These are phyloP conservation scores for Ditula angustiorana DNA, from an alignment of 2,888 invertebrate species.

Conservation along the genomic window DNA sequence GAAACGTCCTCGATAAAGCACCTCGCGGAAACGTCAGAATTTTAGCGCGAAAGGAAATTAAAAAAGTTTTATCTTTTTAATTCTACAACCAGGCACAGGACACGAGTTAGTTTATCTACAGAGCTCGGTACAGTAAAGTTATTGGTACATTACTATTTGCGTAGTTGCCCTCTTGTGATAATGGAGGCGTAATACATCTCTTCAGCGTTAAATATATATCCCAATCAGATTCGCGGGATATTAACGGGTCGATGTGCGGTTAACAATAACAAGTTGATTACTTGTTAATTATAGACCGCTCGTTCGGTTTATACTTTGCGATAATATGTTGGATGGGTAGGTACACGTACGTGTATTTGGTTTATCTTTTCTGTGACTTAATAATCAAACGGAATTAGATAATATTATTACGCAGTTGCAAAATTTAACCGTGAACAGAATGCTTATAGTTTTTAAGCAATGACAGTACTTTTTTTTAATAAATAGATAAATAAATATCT, in stretches of 20 bases:
- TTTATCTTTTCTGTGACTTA: not conserved
- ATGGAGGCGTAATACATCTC: constrained; percentile 44
- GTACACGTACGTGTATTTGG: not conserved
- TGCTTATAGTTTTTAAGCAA: too few species aligned
- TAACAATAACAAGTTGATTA: constrained; percentile 33
- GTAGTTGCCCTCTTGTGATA: constrained; percentile 68
- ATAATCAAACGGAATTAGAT: not conserved
- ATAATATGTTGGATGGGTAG: constrained; percentile 2
- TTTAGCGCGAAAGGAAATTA: constrained; percentile 13
- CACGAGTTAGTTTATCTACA: constrained; percentile 57
- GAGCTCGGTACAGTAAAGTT: constrained; percentile 52
- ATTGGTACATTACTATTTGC: constrained; percentile 61
- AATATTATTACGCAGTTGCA: not conserved
- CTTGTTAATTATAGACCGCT: constrained; percentile 14
- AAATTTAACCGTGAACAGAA: not conserved
- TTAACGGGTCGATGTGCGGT: constrained; percentile 33
- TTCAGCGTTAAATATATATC: constrained; percentile 35
- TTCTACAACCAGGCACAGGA: constrained; percentile 40
- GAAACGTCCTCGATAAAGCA: constrained; percentile 7
- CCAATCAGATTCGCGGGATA: constrained; percentile 35
- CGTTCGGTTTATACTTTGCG: constrained; percentile 5
- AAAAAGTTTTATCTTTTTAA: constrained; percentile 20
- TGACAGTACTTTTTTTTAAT: too few species aligned
- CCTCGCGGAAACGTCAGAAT: constrained; percentile 14
- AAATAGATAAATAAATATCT: too few species aligned